These are phyloP conservation scores for Tenebrio molitor DNA, from an alignment of 1,140 invertebrate genomes.

Conservation along the genomic window DNA sequence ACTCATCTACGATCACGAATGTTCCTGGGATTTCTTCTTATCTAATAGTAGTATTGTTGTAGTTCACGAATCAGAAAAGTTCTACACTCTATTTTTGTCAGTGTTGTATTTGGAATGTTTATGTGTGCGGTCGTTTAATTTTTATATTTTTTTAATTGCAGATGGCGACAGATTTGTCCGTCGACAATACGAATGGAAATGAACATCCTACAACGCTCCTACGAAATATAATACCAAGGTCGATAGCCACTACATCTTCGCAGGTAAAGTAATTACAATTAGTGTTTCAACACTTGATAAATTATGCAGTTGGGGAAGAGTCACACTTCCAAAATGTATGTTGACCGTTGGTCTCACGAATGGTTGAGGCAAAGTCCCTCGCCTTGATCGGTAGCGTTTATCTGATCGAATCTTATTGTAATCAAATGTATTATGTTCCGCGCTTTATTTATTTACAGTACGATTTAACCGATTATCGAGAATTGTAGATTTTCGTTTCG, in stretches of 20 bases:
- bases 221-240: conserved; percentile 55
- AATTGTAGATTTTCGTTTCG: background rate
- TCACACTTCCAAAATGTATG: no score
- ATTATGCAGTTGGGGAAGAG: no score
- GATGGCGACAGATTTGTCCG: conserved; percentile 60
- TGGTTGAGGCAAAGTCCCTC: conserved; percentile 8
- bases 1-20: no score
- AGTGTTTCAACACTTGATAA: background rate
- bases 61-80: no score
- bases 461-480: conserved; percentile 8
- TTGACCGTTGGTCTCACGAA: no score
- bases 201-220: conserved; percentile 55
- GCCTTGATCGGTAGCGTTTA: background rate
- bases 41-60: no score
- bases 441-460: conserved; percentile 22
- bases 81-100: no score
- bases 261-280: conserved; percentile 52
- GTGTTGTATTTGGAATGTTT: background rate
- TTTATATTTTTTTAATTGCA: conserved; percentile 57
- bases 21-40: no score
- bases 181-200: conserved; percentile 57
- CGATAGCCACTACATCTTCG: conserved; percentile 58
- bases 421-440: background rate
- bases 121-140: no score
- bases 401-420: conserved; percentile 18